Evolutionary conservation across 2,113 vertebrate species (phyloP), one percentile per base, ranked within the genome.

Genomic region (Glaucomys volans): DNA sequence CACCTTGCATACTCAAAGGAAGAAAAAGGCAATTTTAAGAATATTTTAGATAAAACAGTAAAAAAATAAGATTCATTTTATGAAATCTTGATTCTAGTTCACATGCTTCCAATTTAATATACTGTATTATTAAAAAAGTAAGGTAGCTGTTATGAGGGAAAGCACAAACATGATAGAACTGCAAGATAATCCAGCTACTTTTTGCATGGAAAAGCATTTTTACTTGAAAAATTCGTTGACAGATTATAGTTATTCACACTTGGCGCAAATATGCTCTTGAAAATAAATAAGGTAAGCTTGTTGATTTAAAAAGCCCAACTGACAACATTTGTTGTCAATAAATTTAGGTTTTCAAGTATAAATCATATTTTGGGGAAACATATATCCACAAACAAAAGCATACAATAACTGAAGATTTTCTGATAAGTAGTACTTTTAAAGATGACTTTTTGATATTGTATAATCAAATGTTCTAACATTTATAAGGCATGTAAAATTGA

Each of bases 311-410:
- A 87, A 50, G 52, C 3, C 7, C 44, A 30, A 44, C 4, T 50
- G 32, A 62, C 7, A 93, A 2, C 40, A 81, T 81, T 80, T 91
- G 28, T 14, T 79, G n/a, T 57, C 54, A 57, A 92, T 75, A 92
- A 77, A 66, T 24, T 10, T 86, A 59, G 76, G 67, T 66, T 59
- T 92, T 66, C 26, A 94, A 83, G 72, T 76, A 90, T 64, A 83
- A 83, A 67, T 69, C 32, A 91, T 54, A 95, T 93, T 59, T 80
- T 50, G 86, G 22, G 11, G 88, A 89, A 95, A 92, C n/a, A 1
- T 90, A 14, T 30, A 76, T 71, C 50, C 6, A 89, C 10, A 26
- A 72, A 47, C 42, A 80, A 84, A 30, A 91, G 10, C 44, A 35
- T 35, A 16, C 5, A 94, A 69, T 72, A 80, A 32, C 28, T 59